Conservation (phyloP, 2,113 vertebrate genomes). For the Hylia prasina region DNA sequence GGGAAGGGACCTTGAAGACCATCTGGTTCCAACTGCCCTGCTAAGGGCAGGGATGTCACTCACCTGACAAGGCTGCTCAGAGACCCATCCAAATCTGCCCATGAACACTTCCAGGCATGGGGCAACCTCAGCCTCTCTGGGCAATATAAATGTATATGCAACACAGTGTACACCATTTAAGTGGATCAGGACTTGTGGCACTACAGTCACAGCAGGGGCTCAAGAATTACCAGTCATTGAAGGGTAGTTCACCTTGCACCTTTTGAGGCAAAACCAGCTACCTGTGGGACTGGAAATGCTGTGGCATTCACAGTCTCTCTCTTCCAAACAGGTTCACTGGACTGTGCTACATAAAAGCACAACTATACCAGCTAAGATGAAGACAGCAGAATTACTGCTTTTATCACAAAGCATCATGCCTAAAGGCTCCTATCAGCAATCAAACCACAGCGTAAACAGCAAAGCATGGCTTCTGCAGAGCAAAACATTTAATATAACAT, state of each 20-base stretch:
- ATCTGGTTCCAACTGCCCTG: neutral
- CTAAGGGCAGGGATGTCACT: neutral
- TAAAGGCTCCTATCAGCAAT: neutral
- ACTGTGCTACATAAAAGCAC: neutral
- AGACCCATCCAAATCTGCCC: neutral
- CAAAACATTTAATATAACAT: neutral
- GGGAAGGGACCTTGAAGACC: neutral
- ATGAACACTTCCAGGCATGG: neutral
- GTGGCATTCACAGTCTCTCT: neutral
- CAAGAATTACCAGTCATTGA: neutral
- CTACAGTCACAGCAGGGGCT: rapidly evolving
- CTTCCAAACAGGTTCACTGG: neutral
- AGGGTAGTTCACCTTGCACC: neutral
- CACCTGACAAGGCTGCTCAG: neutral
- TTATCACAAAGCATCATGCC: neutral
- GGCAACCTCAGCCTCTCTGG: neutral
- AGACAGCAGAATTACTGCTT: neutral
- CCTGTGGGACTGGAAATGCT: neutral
- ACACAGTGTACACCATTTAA: neutral
- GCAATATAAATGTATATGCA: neutral
- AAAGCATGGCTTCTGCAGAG: neutral
- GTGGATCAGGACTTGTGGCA: neutral
- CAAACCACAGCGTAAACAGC: neutral
- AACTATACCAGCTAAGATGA: neutral
- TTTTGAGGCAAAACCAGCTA: neutral